Conservation (phyloP, 2,113 vertebrate species). For the Machaerirhynchus nigripectus region DNA sequence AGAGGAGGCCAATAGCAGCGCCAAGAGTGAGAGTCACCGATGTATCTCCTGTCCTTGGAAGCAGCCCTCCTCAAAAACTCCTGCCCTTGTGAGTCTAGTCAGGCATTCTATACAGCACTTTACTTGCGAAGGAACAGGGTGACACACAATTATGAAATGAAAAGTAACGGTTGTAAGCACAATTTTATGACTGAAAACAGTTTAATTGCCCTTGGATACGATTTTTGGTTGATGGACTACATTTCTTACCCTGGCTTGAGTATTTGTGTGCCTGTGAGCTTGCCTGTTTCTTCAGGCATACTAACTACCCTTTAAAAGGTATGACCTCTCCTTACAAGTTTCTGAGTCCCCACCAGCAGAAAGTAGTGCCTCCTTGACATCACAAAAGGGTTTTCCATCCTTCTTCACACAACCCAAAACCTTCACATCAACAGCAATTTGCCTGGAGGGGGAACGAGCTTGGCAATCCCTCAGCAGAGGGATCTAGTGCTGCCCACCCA, state of each 20-base stretch:
- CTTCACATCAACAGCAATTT: not conserved
- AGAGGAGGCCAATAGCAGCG: fast-evolving
- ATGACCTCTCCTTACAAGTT: not conserved
- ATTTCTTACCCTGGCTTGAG: not conserved
- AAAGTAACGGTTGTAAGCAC: not conserved
- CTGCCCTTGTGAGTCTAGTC: not conserved
- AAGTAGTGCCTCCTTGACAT: not conserved
- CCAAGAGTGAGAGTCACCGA: fast-evolving
- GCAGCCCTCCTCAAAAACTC: not conserved
- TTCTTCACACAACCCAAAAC: not conserved
- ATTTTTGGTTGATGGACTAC: not conserved
- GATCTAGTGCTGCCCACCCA: not conserved
- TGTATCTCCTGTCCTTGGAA: fast-evolving
- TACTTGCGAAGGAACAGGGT: not conserved
- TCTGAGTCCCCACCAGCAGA: not conserved
- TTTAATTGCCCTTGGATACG: no score
- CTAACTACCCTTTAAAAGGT: not conserved
- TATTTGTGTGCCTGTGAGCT: not conserved
- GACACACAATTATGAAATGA: not conserved
- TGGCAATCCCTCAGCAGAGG: not conserved
- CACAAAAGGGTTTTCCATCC: not conserved
- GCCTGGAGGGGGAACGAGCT: not conserved
- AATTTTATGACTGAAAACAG: not conserved
- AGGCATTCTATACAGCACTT: not conserved
- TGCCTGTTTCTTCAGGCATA: not conserved